Evolutionary conservation across 2,888 invertebrate species (phyloP).

Genomic region (Ornithoptera alexandrae): DNA sequence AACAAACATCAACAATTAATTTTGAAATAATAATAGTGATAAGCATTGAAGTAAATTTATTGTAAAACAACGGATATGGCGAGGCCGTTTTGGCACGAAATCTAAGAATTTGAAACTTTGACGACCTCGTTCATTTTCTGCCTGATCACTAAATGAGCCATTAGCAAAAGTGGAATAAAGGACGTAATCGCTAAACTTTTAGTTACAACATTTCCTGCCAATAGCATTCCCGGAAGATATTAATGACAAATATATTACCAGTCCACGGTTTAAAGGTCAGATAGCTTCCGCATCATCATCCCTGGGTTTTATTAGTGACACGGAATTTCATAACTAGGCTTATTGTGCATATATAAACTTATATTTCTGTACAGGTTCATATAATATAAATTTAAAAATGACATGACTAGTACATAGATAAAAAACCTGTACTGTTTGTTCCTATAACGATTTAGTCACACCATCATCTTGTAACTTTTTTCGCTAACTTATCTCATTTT

Average conservation of each 20-base stretch:
- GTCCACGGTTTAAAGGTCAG: neutral
- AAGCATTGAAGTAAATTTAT: slow-evolving; percentile 15
- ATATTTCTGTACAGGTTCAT: too few species aligned
- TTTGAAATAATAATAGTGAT: slow-evolving; percentile 9
- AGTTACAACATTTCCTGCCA: slow-evolving; percentile 28
- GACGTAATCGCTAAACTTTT: slow-evolving; percentile 53
- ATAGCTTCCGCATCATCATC: slow-evolving; percentile 24
- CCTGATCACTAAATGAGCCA: slow-evolving; percentile 46
- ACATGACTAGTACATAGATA: too few species aligned
- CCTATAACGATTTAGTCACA: neutral
- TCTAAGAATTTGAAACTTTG: slow-evolving; percentile 29
- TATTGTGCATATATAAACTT: too few species aligned
- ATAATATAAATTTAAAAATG: too few species aligned
- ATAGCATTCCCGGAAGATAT: slow-evolving; percentile 1
- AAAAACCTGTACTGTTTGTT: too few species aligned
- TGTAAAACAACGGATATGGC: slow-evolving; percentile 11
- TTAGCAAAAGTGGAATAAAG: slow-evolving; percentile 60
- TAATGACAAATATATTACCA: slow-evolving; percentile 4
- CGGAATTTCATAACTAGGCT: too few species aligned
- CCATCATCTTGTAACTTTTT: slow-evolving; percentile 48
- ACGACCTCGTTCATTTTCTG: slow-evolving; percentile 31
- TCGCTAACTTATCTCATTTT: slow-evolving; percentile 74
- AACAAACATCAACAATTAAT: neutral
- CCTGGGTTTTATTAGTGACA: too few species aligned
- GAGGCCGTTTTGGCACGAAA: slow-evolving; percentile 21